Conservation (phyloP, 2,113 vertebrate species). For the Lophochroa leadbeateri region DNA sequence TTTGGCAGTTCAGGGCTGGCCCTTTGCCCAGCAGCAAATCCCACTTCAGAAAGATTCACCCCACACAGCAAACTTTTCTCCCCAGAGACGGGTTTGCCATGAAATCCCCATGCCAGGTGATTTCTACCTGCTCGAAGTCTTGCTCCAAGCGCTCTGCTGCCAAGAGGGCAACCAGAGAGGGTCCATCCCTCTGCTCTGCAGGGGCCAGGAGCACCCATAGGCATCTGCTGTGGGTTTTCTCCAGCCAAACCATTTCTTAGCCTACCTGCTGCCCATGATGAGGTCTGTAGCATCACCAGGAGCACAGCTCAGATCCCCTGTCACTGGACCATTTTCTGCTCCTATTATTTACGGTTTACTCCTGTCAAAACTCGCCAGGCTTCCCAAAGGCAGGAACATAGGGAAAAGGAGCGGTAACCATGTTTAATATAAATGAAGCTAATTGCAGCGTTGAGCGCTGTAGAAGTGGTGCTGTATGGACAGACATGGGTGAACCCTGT, state of each 20-base stretch:
- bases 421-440: not conserved
- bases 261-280: not conserved
- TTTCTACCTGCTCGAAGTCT: not conserved
- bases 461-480: not conserved
- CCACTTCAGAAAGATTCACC: conserved; percentile 51
- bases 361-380: not conserved
- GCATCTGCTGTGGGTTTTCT: not conserved
- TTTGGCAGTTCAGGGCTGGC: not conserved
- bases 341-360: not conserved
- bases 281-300: not conserved
- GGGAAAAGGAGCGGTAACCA: not conserved
- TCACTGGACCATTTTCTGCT: not conserved
- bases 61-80: not conserved
- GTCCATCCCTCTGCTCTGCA: not conserved
- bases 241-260: not conserved
- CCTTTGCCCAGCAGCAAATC: conserved; percentile 16
- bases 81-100: not conserved
- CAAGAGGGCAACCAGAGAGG: not conserved
- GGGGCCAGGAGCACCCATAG: not conserved
- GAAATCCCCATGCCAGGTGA: conserved; percentile 18
- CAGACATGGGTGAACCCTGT: not conserved
- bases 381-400: not conserved
- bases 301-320: not conserved
- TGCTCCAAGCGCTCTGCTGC: not conserved
- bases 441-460: not conserved